Evolutionary conservation across 1,140 invertebrate genomes (phyloP).

Genomic region (Lordiphosa collinella): DNA sequence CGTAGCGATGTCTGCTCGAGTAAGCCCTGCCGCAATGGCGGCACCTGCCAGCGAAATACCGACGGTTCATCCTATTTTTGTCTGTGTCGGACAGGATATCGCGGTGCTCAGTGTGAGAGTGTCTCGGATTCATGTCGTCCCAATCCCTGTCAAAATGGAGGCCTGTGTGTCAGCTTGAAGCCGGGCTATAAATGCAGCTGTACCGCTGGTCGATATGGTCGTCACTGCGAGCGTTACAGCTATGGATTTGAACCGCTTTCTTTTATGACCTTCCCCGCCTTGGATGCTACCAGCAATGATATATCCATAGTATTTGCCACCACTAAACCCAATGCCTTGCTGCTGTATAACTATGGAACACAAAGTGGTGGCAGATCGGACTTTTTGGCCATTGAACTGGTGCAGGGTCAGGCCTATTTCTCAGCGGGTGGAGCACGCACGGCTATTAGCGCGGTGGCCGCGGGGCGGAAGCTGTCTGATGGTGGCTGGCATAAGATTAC

Average conservation of each 20-base stretch:
- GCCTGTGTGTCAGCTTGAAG: constrained; percentile 89
- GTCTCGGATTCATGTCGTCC: constrained; percentile 92
- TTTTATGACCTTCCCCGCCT: constrained; percentile 91
- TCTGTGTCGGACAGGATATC: constrained; percentile 91
- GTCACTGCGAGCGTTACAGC: constrained; percentile 93
- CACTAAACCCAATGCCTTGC: constrained; percentile 89
- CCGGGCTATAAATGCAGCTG: constrained; percentile 94
- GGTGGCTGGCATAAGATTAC: constrained; percentile 95
- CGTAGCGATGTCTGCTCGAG: constrained; percentile 89
- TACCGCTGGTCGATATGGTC: constrained; percentile 91
- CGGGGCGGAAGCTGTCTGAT: constrained; percentile 87
- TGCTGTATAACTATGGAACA: constrained; percentile 94
- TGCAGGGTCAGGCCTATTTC: constrained; percentile 90
- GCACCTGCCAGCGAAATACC: constrained; percentile 91
- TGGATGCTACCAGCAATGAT: constrained; percentile 93
- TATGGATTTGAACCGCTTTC: constrained; percentile 94
- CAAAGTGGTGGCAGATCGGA: constrained; percentile 93
- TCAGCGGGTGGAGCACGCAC: constrained; percentile 93
- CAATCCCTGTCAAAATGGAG: constrained; percentile 93
- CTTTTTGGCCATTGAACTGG: constrained; percentile 94
- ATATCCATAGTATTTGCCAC: constrained; percentile 95
- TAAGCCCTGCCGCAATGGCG: constrained; percentile 93
- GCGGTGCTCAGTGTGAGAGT: constrained; percentile 92
- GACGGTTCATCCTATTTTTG: constrained; percentile 94
- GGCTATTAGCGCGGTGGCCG: constrained; percentile 88